Percentiles rank a stretch among this genome's conserved stretches.
Conservation (phyloP, 2,797 vertebrate genomes). For the Syngnathus acus region DNA sequence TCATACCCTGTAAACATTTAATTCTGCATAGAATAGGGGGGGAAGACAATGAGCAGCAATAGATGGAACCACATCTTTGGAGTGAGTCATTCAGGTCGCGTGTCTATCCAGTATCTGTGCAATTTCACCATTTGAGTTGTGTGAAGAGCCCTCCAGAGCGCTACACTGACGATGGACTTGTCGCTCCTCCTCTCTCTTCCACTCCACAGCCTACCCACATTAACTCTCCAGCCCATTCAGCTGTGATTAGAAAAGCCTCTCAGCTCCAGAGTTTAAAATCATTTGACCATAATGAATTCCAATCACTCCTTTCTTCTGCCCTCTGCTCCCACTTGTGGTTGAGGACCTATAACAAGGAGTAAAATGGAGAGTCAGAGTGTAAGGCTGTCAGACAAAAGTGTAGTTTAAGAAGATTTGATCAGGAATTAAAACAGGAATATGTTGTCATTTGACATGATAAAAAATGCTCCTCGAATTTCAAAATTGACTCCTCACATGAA, state of each 20-base stretch:
- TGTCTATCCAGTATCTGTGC: slow-evolving; percentile 62
- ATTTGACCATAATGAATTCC: slow-evolving; percentile 79
- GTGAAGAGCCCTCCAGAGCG: slow-evolving; percentile 59
- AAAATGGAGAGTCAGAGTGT: slow-evolving; percentile 42
- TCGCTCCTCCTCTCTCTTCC: slow-evolving; percentile 53
- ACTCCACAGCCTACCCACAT: slow-evolving; percentile 61
- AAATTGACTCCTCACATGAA: no score
- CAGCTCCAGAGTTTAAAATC: slow-evolving; percentile 73
- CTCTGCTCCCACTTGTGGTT: slow-evolving; percentile 61
- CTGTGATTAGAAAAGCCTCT: slow-evolving; percentile 76
- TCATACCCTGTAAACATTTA: background rate
- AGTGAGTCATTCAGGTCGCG: slow-evolving; percentile 44
- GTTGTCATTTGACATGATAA: background rate
- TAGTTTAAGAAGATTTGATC: background rate
- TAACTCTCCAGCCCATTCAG: slow-evolving; percentile 67
- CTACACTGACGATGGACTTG: slow-evolving; percentile 47
- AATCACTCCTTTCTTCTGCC: slow-evolving; percentile 61
- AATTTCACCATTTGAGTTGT: slow-evolving; percentile 56
- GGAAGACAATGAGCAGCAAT: slow-evolving; percentile 12
- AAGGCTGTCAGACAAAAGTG: slow-evolving; percentile 22
- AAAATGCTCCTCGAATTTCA: no score
- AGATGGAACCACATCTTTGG: slow-evolving; percentile 21
- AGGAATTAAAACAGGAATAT: background rate
- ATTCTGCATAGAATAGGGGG: slow-evolving; percentile 11
- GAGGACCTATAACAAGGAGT: slow-evolving; percentile 53